A percentile compares a stretch with the other conserved stretches of the same genome.
Evolutionary conservation across 2,888 invertebrate species (phyloP).

Genomic region (Hyposoter dolosus): DNA sequence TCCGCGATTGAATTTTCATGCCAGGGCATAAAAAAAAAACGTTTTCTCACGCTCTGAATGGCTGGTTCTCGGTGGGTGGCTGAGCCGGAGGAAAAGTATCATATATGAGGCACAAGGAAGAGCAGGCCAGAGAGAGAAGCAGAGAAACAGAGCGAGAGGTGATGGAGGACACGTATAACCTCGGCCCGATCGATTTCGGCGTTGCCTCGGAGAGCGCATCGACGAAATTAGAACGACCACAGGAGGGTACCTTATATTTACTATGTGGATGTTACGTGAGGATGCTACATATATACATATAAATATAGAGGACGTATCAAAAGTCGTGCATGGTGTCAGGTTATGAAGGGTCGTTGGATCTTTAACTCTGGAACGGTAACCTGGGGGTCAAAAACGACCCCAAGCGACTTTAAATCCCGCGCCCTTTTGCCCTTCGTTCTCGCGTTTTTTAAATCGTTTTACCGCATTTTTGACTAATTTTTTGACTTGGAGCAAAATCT

Average conservation of each 20-base stretch:
- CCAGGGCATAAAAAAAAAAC: slow-evolving; percentile 6
- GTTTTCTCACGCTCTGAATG: slow-evolving; percentile 40
- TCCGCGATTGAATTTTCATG: slow-evolving; percentile 36
- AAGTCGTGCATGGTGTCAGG: background rate
- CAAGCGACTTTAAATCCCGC: too few relatives aligned
- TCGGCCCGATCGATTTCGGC: slow-evolving; percentile 67
- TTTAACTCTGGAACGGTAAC: too few relatives aligned
- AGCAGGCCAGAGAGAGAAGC: background rate
- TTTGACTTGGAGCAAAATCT: too few relatives aligned
- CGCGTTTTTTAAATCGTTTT: too few relatives aligned
- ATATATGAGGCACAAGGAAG: slow-evolving; percentile 8
- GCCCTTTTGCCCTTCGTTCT: too few relatives aligned
- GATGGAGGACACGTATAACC: slow-evolving; percentile 65
- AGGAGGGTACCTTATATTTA: slow-evolving; percentile 59
- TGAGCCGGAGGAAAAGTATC: slow-evolving; percentile 9
- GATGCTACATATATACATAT: slow-evolving; percentile 7
- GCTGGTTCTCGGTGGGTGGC: slow-evolving; percentile 28
- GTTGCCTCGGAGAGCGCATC: slow-evolving; percentile 67
- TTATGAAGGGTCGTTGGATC: background rate
- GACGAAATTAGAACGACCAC: slow-evolving; percentile 67
- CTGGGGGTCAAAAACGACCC: too few relatives aligned
- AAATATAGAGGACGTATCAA: background rate
- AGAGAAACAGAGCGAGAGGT: slow-evolving; percentile 23
- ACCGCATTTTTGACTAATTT: too few relatives aligned
- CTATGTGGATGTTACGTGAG: slow-evolving; percentile 43